Evolutionary conservation across 2,888 invertebrate genomes (phyloP).

Genomic region (Drosophila mercatorum): DNA sequence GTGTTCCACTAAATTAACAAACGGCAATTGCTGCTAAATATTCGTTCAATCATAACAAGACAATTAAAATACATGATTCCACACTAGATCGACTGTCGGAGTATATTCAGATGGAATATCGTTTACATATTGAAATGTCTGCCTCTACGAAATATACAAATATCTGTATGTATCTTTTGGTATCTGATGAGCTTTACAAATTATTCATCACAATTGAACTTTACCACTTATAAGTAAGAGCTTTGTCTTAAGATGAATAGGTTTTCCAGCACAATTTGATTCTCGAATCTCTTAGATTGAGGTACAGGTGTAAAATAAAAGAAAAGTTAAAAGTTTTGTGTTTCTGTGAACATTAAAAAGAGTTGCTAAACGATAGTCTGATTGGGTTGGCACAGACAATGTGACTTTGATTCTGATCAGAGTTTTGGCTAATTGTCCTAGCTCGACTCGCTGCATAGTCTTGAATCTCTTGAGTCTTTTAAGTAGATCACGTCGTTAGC

Average conservation of each 20-base stretch:
- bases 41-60: slow-evolving; percentile 24
- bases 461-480: slow-evolving; percentile 63
- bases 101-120: neutral
- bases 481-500: slow-evolving; percentile 28
- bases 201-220: slow-evolving; percentile 1
- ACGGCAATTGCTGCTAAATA: slow-evolving; percentile 18
- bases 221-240: neutral
- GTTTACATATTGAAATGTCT: neutral
- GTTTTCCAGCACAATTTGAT: neutral
- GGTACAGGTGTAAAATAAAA: neutral
- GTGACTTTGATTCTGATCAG: slow-evolving; percentile 20
- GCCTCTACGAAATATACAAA: neutral
- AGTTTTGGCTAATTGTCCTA: slow-evolving; percentile 19
- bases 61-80: slow-evolving; percentile 14
- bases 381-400: neutral
- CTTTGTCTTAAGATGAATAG: slow-evolving; percentile 2
- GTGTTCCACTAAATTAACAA: slow-evolving; percentile 59
- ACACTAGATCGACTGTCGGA: slow-evolving; percentile 8
- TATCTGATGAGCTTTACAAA: slow-evolving; percentile 8
- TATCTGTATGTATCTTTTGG: neutral
- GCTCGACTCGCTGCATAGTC: slow-evolving; percentile 50
- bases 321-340: neutral
- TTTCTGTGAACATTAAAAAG: neutral
- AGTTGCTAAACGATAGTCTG: neutral
- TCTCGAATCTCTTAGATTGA: neutral